Evolutionary conservation across 2,888 invertebrate species (phyloP), one percentile per base, ranked within the genome.

Genomic region (Drosophila fungiperda): DNA sequence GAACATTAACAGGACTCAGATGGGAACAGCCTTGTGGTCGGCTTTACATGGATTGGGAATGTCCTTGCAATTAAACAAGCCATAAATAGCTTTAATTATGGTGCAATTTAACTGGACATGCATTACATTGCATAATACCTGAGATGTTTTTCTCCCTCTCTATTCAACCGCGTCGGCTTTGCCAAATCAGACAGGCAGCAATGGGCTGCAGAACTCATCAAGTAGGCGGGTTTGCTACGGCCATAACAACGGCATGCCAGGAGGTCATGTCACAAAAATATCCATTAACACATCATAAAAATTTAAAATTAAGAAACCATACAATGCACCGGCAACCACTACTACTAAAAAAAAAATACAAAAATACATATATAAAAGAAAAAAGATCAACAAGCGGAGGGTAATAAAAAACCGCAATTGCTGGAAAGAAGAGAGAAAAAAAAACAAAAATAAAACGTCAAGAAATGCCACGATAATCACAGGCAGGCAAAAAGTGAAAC

Each of bases 231-330:
- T 62, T 67, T 26, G 60, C 78, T 67, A 54, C 75, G 77, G 75
- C 67, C 68, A 73, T 76, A 81, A 73, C 73, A 73, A 82, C 79
- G 52, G 75, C 89, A 67, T 81, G 76, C 87, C 87, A 77, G 87
- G 89, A 89, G 89, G 87, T 88, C 87, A 87, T 89, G 87, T 87
- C 87, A 87, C 87, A 80, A 80, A 88, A 87, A 87, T 87, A 89
- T 87, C 89, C 87, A 87, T 87, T 87, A 87, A 89, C 87, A 87
- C 87, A 87, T 87, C 87, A 87, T 87, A 87, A 87, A 86, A 87
- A 84, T 82, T 84, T 77, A 85, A 87, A 87, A 83, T 87, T 76
- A 87, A 84, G 85, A 88, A 89, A 89, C 89, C 84, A 83, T 88
- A 84, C 79, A 75, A 81, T 60, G 70, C 71, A 68, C 48, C 53